Evolutionary conservation across 1,140 invertebrate genomes (phyloP), one percentile per base, ranked within the genome.

Genomic region (Bombus waltoni): DNA sequence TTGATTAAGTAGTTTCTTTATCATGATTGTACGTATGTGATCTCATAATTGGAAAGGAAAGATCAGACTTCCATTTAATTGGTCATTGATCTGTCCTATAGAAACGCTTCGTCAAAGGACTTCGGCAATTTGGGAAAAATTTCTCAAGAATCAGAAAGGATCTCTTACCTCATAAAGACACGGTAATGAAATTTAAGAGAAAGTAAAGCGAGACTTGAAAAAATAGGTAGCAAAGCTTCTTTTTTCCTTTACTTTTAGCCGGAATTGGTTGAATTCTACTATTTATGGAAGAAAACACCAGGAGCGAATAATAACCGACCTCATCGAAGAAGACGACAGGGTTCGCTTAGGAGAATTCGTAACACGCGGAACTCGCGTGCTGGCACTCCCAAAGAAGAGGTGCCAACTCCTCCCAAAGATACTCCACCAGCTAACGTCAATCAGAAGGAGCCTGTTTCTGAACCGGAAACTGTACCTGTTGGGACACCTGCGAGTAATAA

Each of bases 241-340:
- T 18, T 42, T 44, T 75, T 47, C 35, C 42, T 81, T 28, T 83
- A 81, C 88, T 96, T 96, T 42, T 94, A 98, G 97, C 97, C 98
- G 68, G 99, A 99, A 93, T 95, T 99, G 91, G 98, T 99, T 44
- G 99, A 99, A 93, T 99, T 98, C 96, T 99, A 99, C 95, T 99
- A 99, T 96, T 96, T 99, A 93, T 99, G 99, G 99, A 99, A 99
- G 96, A 99, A 99, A 96, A 99, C 99, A n/a, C 98, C 99, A n/a
- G 98, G 98, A 91, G 99, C 99, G 71, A 98, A 98, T 94, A 98
- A 98, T 94, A 98, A 98, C 95, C 96, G 98, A 82, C 98, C 98
- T 38, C 98, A 99, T 93, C 96, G 98, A 79, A 96, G 98, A 96
- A 96, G 98, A 77, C 96, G 98, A 80, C 98, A 98, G 94, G 98